phyloP scores from a whole-genome alignment of 2,888 invertebrate genomes.

The Drosophila greeni region DNA sequence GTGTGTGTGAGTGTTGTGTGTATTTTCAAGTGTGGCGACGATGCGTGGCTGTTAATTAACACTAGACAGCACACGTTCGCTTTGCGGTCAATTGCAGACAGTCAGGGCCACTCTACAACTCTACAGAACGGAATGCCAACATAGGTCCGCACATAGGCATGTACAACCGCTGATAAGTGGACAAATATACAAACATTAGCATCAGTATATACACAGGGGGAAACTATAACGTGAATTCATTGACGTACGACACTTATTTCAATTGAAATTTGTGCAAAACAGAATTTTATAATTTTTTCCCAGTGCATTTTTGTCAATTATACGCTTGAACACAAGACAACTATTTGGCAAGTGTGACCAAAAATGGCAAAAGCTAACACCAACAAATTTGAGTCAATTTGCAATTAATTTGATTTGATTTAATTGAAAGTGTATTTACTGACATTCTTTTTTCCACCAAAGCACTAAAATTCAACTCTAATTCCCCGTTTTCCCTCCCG shows the following conservation, averaged over 20 bases:
- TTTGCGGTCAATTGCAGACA: constrained; percentile 39
- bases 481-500: not conserved
- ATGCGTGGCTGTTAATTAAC: constrained; percentile 42
- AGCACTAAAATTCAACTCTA: constrained; percentile 1
- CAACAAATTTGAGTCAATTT: constrained; percentile 8
- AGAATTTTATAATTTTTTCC: not conserved
- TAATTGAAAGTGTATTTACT: constrained; percentile 1
- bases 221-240: constrained; percentile 1
- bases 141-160: constrained; percentile 18
- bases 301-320: constrained; percentile 14
- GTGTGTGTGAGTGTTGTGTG: constrained; percentile 7
- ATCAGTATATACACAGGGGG: constrained; percentile 1
- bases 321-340: constrained; percentile 2
- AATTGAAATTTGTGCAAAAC: not conserved
- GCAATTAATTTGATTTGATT: constrained; percentile 14
- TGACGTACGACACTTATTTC: no score
- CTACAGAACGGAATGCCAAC: constrained; percentile 34
- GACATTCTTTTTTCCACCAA: not conserved
- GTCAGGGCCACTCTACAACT: constrained; percentile 33
- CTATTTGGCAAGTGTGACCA: constrained; percentile 34
- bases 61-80: constrained; percentile 36
- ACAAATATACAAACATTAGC: constrained; percentile 18
- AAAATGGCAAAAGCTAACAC: constrained; percentile 11
- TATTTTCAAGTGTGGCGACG: constrained; percentile 18
- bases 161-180: constrained; percentile 13